Percentiles rank a stretch among this genome's conserved stretches.
These are phyloP conservation scores for fruit fly (Drosophila melanogaster) DNA, from an alignment of 1,140 invertebrate species.

Conservation along the genomic window DNA sequence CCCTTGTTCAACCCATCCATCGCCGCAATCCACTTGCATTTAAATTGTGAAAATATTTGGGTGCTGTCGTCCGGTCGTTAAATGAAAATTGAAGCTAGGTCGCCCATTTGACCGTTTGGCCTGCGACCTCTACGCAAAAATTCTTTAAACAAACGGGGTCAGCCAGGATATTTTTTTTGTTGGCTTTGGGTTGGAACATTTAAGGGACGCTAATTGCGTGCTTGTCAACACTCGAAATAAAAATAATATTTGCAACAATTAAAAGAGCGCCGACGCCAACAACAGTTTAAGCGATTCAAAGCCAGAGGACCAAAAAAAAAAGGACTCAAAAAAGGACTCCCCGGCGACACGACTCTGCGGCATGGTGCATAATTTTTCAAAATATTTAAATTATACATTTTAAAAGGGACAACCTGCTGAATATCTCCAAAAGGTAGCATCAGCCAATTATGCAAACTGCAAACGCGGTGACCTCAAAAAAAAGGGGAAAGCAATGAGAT, in stretches of 20 bases:
- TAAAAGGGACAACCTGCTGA: constrained; percentile 47
- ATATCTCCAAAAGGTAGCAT: constrained; percentile 4
- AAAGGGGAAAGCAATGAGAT: not conserved
- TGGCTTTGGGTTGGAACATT: not conserved
- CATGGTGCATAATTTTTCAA: constrained; percentile 45
- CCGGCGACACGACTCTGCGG: constrained; percentile 4
- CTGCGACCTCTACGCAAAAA: constrained; percentile 14
- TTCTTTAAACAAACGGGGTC: constrained; percentile 51
- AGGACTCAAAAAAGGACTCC: constrained; percentile 22
- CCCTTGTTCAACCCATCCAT: constrained; percentile 13
- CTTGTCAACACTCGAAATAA: constrained; percentile 67
- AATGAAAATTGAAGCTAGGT: constrained; percentile 62
- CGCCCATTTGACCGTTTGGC: constrained; percentile 19
- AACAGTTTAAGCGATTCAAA: constrained; percentile 48
- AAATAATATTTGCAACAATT: constrained; percentile 81
- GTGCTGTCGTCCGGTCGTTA: constrained; percentile 43
- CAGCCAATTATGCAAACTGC: constrained; percentile 56
- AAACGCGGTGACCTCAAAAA: not conserved
- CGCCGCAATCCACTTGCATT: constrained; percentile 56
- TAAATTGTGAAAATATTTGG: constrained; percentile 81
- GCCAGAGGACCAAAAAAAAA: constrained; percentile 23
- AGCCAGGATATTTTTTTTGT: constrained; percentile 8
- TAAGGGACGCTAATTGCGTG: constrained; percentile 60
- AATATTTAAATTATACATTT: constrained; percentile 49
- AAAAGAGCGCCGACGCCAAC: constrained; percentile 50